These are phyloP conservation scores for Hypsibius dujardini DNA, from an alignment of 1,140 invertebrate genomes.

Conservation along the genomic window DNA sequence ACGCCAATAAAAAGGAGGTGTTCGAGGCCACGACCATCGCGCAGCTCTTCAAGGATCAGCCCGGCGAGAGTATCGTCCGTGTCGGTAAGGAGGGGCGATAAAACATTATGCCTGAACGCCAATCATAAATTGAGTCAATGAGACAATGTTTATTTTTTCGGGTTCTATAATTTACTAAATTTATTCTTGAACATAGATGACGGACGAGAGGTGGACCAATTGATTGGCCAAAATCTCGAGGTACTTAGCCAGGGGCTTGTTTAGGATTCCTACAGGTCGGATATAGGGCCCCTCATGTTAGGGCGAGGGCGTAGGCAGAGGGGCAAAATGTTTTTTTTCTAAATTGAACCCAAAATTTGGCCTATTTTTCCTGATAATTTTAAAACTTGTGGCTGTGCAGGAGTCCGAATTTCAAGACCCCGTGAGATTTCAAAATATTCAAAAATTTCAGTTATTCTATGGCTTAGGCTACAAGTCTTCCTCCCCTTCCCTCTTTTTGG, in stretches of 20 bases:
- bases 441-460: no score
- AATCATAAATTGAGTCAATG: neutral
- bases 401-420: no score
- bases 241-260: neutral
- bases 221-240: neutral
- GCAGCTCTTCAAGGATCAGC: neutral
- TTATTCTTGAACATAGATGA: neutral
- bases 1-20: conserved; percentile 38
- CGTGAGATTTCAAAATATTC: no score
- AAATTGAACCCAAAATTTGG: no score
- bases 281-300: neutral
- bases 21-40: neutral
- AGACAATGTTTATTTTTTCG: neutral
- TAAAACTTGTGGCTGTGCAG: no score
- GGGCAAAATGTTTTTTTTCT: no score
- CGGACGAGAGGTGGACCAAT: neutral
- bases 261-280: neutral
- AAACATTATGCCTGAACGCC: neutral
- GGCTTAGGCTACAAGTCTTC: no score
- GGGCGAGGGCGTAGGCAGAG: no score
- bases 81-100: neutral
- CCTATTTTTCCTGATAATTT: no score
- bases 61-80: neutral
- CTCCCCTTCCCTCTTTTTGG: no score
- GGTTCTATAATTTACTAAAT: neutral